Evolutionary conservation across 2,797 vertebrate species (phyloP).

Genomic region (Siniperca scherzeri): DNA sequence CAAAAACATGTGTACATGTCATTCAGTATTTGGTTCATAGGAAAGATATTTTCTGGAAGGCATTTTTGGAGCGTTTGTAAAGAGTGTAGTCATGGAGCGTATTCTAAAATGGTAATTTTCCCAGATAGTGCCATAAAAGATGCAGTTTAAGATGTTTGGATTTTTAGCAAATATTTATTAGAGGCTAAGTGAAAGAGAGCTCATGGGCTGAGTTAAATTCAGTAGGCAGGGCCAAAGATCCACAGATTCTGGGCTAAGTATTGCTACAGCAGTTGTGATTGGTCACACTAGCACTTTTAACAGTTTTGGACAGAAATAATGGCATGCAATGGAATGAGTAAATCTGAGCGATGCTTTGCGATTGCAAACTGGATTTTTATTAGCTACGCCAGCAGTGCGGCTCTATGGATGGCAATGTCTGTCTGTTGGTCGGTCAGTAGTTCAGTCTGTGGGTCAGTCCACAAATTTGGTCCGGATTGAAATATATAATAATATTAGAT

Average conservation of each 20-base stretch:
- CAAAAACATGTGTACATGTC: background rate
- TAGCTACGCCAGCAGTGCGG: too few relatives aligned
- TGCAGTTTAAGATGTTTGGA: background rate
- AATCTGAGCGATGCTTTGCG: background rate
- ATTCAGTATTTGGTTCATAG: slow-evolving; percentile 3
- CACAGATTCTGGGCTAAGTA: background rate
- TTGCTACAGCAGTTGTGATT: too few relatives aligned
- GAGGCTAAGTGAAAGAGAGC: too few relatives aligned
- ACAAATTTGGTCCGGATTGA: background rate
- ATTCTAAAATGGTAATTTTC: background rate
- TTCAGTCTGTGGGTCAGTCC: too few relatives aligned
- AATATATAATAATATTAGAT: background rate
- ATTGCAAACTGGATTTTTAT: too few relatives aligned
- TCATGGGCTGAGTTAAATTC: background rate
- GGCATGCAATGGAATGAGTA: background rate
- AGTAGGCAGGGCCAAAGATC: background rate
- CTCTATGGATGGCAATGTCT: too few relatives aligned
- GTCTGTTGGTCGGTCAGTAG: too few relatives aligned
- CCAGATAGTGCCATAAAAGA: background rate
- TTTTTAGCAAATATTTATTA: background rate
- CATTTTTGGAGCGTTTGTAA: background rate
- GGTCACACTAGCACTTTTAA: too few relatives aligned
- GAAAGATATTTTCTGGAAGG: background rate
- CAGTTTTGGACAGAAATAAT: too few relatives aligned
- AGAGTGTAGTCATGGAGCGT: background rate